Conservation (phyloP, 2,888 invertebrate genomes). For the Harpagoxenus sublaevis region DNA sequence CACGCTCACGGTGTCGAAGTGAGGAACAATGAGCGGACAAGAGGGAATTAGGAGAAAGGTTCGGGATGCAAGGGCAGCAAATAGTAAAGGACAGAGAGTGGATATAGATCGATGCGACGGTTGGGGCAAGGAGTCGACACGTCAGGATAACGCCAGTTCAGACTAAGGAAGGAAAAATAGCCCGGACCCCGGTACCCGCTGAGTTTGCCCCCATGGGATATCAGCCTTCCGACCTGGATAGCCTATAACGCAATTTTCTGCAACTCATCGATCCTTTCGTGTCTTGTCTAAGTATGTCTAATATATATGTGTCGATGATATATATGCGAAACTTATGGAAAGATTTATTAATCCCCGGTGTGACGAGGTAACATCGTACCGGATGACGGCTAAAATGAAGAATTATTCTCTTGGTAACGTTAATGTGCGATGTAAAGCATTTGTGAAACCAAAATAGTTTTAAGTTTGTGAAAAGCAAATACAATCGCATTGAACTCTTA, state of each 20-base stretch:
- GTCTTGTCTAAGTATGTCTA: conserved; percentile 61
- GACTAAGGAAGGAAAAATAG: conserved; percentile 71
- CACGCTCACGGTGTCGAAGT: conserved; percentile 24
- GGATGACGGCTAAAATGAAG: conserved; percentile 26
- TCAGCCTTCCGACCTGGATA: conserved; percentile 56
- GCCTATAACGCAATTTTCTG: conserved; percentile 66
- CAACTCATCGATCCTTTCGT: conserved; percentile 66
- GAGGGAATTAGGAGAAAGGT: conserved; percentile 60
- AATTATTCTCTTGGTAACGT: conserved; percentile 42
- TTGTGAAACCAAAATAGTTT: neutral
- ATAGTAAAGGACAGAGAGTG: conserved; percentile 48
- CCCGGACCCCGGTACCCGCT: conserved; percentile 61
- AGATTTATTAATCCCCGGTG: conserved; percentile 52
- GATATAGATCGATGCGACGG: conserved; percentile 38
- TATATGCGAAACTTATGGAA: conserved; percentile 41
- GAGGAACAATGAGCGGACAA: conserved; percentile 59
- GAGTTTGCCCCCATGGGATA: conserved; percentile 75
- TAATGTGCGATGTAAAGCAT: conserved; percentile 8
- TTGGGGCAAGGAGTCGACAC: conserved; percentile 18
- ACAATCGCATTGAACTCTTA: neutral
- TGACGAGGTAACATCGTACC: neutral
- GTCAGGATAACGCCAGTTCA: conserved; percentile 60
- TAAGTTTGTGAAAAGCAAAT: neutral
- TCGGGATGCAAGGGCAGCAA: conserved; percentile 65
- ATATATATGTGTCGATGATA: conserved; percentile 48